Conservation (phyloP, 2,113 vertebrate genomes). For the Forbesichthys agassizii region DNA sequence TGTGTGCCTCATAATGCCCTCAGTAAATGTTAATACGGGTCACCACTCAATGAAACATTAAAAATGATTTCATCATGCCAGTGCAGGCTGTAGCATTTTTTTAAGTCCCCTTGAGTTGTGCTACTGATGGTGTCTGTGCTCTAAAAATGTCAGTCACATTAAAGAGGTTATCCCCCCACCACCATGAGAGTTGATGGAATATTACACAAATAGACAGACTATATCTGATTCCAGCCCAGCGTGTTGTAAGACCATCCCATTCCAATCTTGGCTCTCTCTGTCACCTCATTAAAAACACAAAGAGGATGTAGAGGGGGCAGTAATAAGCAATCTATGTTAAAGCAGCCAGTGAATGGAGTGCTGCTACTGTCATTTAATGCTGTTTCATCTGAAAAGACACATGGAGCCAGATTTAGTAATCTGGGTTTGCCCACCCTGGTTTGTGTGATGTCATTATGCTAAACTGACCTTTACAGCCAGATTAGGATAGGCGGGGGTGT, state of each 20-base stretch:
- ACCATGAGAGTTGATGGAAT: constrained; percentile 62
- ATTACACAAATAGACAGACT: constrained; percentile 67
- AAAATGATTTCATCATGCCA: constrained; percentile 55
- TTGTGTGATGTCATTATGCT: constrained; percentile 81
- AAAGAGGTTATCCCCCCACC: constrained; percentile 67
- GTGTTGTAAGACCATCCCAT: constrained; percentile 62
- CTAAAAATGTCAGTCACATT: constrained; percentile 75
- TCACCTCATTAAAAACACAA: constrained; percentile 79
- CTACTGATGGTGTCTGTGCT: constrained; percentile 61
- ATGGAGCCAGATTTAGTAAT: constrained; percentile 76
- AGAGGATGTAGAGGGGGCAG: constrained; percentile 68
- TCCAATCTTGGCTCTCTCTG: constrained; percentile 68
- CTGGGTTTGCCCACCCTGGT: constrained; percentile 68
- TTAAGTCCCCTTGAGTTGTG: constrained; percentile 56
- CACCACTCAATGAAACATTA: constrained; percentile 45
- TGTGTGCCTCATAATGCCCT: constrained; percentile 33
- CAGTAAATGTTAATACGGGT: constrained; percentile 54
- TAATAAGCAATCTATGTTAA: constrained; percentile 71
- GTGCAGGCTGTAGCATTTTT: constrained; percentile 57
- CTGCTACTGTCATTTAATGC: constrained; percentile 75
- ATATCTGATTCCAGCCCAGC: constrained; percentile 71
- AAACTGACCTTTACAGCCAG: constrained; percentile 81
- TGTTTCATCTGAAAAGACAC: constrained; percentile 73
- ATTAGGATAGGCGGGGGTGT: constrained; percentile 66
- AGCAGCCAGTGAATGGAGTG: constrained; percentile 70